Evolutionary conservation across 2,888 invertebrate species (phyloP).

Genomic region (Diplolepis rosae): DNA sequence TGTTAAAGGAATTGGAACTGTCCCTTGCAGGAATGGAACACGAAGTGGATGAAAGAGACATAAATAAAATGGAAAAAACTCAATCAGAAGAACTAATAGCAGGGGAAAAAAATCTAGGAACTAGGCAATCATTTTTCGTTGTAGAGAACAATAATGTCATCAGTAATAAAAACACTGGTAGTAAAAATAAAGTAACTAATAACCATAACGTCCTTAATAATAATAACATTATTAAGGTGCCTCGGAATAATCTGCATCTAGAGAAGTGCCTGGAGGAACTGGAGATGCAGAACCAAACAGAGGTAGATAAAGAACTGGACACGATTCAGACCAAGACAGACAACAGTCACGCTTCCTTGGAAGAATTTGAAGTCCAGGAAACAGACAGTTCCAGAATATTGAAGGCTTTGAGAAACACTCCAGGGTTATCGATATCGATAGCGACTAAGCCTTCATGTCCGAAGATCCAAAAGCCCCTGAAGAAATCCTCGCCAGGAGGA

Average conservation of each 20-base stretch:
- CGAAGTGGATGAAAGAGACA: conserved; percentile 18
- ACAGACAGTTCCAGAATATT: conserved; percentile 64
- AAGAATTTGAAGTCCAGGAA: no score
- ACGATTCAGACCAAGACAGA: conserved; percentile 35
- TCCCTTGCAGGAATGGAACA: conserved; percentile 4
- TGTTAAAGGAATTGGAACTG: conserved; percentile 6
- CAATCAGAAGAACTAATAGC: not conserved
- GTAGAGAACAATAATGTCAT: not conserved
- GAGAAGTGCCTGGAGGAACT: conserved; percentile 3
- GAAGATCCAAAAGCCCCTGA: conserved; percentile 47
- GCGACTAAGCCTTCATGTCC: conserved; percentile 56
- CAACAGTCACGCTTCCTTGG: no score
- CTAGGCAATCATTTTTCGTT: not conserved
- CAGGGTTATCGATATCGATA: conserved; percentile 66
- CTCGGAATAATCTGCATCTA: not conserved
- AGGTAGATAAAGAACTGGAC: not conserved
- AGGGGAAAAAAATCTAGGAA: not conserved
- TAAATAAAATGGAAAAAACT: not conserved
- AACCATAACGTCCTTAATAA: not conserved
- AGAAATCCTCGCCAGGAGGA: conserved; percentile 52
- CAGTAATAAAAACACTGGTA: not conserved
- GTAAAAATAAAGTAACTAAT: not conserved
- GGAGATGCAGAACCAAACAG: not conserved
- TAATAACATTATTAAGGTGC: not conserved
- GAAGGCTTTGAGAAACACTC: conserved; percentile 65